Base-by-base conservation (phyloP, 2,797 vertebrate species). In the Champsocephalus esox region DNA sequence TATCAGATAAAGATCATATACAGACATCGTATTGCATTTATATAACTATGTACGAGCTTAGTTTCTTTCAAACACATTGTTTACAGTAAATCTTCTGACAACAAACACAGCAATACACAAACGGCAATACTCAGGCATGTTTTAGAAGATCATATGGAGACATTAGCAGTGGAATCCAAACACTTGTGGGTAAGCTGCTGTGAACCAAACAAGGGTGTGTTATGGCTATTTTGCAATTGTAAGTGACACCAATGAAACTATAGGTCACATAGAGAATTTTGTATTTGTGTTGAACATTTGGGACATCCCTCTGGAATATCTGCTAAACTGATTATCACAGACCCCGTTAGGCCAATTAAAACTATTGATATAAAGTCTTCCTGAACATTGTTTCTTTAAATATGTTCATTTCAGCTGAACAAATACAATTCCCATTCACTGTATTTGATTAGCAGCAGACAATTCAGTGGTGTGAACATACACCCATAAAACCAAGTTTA, bases 21-120 rank as follows among this genome's bases (percentile, higher is more conserved):
- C 84, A 87, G 78, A 92, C 90, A 85, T 81, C 52, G 76, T 92
- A 91, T 92, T 93, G 90, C 91, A 89, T 91, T 92, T 91, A 77
- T 38, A 87, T 89, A 85, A 86, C 88, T 90, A 88, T 85, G 66
- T 86, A 82, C 77, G 78, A 87, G 66, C 84, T 85, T 82, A 45
- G 64, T 75, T 91, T 88, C 44, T 76, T 78, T 87, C 81, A 38
- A 82, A 81, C 78, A 91, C 78, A 74, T 70, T 80, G 76, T 77
- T 54, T 70, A 85, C 88, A 75, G 59, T 78, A 77, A 78, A 82
- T 89, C 84, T 88, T 88, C 84, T 90, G 86, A 92, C 89, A 80
- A 89, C 87, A 86, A 88, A 89, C 74, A 88, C 87, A 75, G 76
- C 80, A 84, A 86, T 79, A 82, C 89, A 92, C 87, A 84, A 81